Conservation (phyloP, 2,113 vertebrate species). For the Ciconia maguari region DNA sequence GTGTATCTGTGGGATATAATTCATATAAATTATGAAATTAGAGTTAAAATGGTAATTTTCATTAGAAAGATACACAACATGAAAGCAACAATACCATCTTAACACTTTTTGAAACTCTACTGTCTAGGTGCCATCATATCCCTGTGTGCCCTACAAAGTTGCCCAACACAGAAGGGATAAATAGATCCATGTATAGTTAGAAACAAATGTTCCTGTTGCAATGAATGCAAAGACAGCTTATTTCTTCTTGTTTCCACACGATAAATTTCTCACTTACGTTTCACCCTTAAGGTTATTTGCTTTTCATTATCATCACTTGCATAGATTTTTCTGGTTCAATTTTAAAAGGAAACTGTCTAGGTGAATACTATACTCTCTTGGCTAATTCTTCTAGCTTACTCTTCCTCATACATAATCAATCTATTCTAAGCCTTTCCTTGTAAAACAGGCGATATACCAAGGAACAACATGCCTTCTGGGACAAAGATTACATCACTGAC, state of each 20-base stretch:
- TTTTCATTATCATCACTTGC: slow-evolving; percentile 12
- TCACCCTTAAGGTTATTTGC: slow-evolving; percentile 2
- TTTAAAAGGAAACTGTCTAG: slow-evolving; percentile 13
- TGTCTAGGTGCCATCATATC: background rate
- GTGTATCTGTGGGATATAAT: background rate
- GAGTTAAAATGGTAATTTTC: background rate
- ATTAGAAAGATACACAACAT: background rate
- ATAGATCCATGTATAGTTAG: background rate
- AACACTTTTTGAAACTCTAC: background rate
- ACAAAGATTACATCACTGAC: slow-evolving; percentile 64
- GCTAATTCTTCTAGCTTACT: slow-evolving; percentile 29
- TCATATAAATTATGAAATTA: background rate
- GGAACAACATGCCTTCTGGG: slow-evolving; percentile 59
- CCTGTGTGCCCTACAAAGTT: background rate
- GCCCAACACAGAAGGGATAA: background rate
- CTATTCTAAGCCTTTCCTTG: slow-evolving; percentile 1
- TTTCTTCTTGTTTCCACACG: background rate
- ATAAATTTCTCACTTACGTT: background rate
- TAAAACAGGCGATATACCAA: slow-evolving; percentile 24
- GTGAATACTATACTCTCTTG: background rate
- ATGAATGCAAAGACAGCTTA: background rate
- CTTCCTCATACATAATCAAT: slow-evolving; percentile 46
- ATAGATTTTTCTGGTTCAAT: background rate
- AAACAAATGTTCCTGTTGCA: background rate
- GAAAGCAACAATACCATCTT: background rate